Percentiles rank a stretch among this genome's conserved stretches.
phyloP scores from a whole-genome alignment of 1,140 invertebrate genomes.

The Drosophila quadrilineata region DNA sequence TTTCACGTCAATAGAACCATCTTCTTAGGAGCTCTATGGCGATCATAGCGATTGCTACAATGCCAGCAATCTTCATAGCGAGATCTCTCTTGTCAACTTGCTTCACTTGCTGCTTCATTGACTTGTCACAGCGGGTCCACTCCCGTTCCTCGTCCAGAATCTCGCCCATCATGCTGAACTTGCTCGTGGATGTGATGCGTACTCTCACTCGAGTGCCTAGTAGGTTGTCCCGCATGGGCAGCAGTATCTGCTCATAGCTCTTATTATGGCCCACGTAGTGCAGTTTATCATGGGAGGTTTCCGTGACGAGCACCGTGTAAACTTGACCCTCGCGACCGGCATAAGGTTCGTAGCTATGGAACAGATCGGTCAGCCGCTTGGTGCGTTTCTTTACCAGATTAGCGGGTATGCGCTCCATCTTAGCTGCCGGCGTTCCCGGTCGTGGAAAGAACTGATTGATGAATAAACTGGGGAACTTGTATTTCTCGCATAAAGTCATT shows the following conservation, averaged over 20 bases:
- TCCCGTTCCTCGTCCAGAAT: constrained; percentile 83
- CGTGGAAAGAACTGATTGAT: constrained; percentile 99
- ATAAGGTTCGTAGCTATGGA: constrained; percentile 95
- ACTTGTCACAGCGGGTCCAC: constrained; percentile 64
- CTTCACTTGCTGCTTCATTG: too few species aligned
- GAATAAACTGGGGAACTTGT: constrained; percentile 96
- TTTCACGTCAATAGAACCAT: too few species aligned
- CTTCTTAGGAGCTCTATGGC: too few species aligned
- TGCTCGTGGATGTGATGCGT: constrained; percentile 88
- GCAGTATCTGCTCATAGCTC: constrained; percentile 96
- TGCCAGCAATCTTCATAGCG: too few species aligned
- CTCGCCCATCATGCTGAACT: constrained; percentile 93
- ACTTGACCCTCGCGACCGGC: constrained; percentile 88
- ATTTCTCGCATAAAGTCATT: constrained; percentile 90
- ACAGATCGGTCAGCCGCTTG: constrained; percentile 93
- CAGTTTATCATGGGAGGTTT: constrained; percentile 94
- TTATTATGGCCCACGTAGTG: constrained; percentile 98
- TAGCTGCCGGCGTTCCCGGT: constrained; percentile 96
- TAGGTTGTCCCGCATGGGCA: constrained; percentile 88
- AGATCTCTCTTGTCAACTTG: too few species aligned
- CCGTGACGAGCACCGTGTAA: constrained; percentile 94
- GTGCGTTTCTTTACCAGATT: constrained; percentile 95
- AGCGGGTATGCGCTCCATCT: constrained; percentile 89
- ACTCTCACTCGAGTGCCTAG: constrained; percentile 93
- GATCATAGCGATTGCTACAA: too few species aligned